Base-by-base conservation (phyloP, 2,888 invertebrate genomes). In the Acleris laterana region DNA sequence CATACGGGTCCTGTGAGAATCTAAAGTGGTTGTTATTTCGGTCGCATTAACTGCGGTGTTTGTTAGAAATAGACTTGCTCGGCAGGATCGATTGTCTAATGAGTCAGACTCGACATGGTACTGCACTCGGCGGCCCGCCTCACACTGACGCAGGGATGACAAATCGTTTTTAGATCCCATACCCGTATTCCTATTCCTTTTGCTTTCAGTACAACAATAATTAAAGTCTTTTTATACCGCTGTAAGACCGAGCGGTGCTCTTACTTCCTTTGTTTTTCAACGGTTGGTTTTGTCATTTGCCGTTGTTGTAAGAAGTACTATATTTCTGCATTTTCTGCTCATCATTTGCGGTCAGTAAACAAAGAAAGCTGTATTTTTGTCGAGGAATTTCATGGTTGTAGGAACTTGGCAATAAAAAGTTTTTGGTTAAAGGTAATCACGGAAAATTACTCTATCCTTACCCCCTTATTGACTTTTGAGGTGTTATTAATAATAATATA, bases 71-170 rank as follows among this genome's bases (percentile, higher is more conserved):
- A 76, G 71, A 73, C 75, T 73, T 73, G 74, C 74, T 74, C 72
- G 69, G 69, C 72, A 82, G 84, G 87, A 90, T 90, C 85, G 89
- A 89, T 90, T 88, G 85, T 88, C 85, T 90, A 89, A 91, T 89
- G 89, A 90, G 86, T 88, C 88, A 83, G 80, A 80, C 85, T 78
- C 84, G 84, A 90, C 90, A 90, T 77, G 86, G 81, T 82, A 89
- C 81, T 89, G 91, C 91, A 90, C 90, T 90, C 83, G 89, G 86
- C 89, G 81, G 78, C 73, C 80, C 78, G 76, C 77, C 75, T 77
- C 77, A 77, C 76, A 76, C 76, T 90, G 90, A 90, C 89, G 85
- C 90, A 90, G 89, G 85, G 90, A 90, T 91, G 88, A 88, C 85
- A 84, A 87, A 89, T 87, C 84, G 84, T 84, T 87, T 84, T 88